Percentiles rank a stretch among this genome's conserved stretches.
These are phyloP conservation scores for Yponomeuta sedellus DNA, from an alignment of 2,888 invertebrate species.

Conservation along the genomic window DNA sequence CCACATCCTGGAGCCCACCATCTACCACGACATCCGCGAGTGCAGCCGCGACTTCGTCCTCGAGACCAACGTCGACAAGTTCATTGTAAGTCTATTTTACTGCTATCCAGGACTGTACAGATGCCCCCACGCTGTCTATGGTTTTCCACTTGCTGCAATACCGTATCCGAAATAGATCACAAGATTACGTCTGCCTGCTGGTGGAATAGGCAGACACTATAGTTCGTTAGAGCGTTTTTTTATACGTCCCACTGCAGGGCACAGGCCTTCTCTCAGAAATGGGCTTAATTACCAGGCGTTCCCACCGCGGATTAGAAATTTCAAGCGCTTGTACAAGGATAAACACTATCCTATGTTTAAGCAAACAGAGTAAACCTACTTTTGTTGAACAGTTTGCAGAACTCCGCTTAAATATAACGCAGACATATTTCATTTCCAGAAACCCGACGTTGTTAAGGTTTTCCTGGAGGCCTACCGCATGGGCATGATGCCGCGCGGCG, in stretches of 20 bases:
- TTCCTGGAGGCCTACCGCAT: slow-evolving; percentile 74
- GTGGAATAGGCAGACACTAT: too few relatives aligned
- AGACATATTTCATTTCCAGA: slow-evolving; percentile 40
- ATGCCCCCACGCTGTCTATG: too few relatives aligned
- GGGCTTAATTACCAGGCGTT: too few relatives aligned
- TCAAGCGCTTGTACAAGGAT: too few relatives aligned
- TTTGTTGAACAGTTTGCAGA: background rate
- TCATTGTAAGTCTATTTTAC: slow-evolving; percentile 48
- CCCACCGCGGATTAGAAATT: too few relatives aligned
- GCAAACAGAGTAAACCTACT: too few relatives aligned
- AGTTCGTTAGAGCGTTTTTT: too few relatives aligned
- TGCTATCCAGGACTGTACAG: background rate
- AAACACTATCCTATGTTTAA: too few relatives aligned
- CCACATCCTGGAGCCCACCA: slow-evolving; percentile 77
- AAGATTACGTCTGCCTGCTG: too few relatives aligned
- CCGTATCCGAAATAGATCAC: background rate
- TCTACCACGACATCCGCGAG: slow-evolving; percentile 75
- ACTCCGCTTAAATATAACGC: background rate
- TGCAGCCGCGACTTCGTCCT: slow-evolving; percentile 78
- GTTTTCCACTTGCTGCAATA: slow-evolving; percentile 1
- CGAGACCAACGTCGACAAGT: slow-evolving; percentile 76
- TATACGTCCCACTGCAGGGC: too few relatives aligned
- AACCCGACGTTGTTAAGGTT: slow-evolving; percentile 74
- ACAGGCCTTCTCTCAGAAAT: too few relatives aligned
- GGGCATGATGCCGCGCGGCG: slow-evolving; percentile 76